Evolutionary conservation across 2,113 vertebrate genomes (phyloP), one percentile per base, ranked within the genome.

Genomic region (Pituophis catenifer): DNA sequence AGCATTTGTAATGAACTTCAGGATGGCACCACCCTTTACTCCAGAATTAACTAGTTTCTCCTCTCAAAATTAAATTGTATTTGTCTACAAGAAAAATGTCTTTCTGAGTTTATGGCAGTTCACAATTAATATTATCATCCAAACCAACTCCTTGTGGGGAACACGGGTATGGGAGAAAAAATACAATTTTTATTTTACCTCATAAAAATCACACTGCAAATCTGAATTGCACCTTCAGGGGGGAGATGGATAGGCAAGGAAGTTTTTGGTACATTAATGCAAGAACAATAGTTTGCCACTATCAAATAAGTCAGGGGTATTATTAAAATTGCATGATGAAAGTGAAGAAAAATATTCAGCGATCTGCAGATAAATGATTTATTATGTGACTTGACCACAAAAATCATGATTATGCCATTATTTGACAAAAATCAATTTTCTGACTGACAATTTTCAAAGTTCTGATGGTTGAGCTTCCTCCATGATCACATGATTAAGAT

Each of bases 1-100:
- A 94, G 94, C 93, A 95, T 92, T 94, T 95, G 90, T 91, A 96
- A 93, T 94, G 96, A 96, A 92, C 57, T 75, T 94, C 75, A 94
- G 89, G 96, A 96, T 95, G 93, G 92, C 89, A 95, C 54, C 96
- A 90, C 38, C 55, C 86, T 95, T 97, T 96, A 86, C 93, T 85
- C 94, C 89, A 93, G 93, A 94, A 70, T 97, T 97, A 96, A 97
- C 96, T 96, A 94, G 93, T 91, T 96, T 96, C 91, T 94, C 95
- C 93, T 95, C 70, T 94, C 92, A 94, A 93, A 97, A 96, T 93
- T 96, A 96, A 95, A 97, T 95, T 95, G 91, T 90, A 55, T 96
- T 96, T 96, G 94, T 91, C 75, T 94, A 53, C 95, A 94, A 94
- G 86, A 97, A 94, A 62, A 96, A 96, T 90, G 89, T 95, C 88